These are phyloP conservation scores for Zonitis immaculata DNA, from an alignment of 2,888 invertebrate species.

Conservation along the genomic window DNA sequence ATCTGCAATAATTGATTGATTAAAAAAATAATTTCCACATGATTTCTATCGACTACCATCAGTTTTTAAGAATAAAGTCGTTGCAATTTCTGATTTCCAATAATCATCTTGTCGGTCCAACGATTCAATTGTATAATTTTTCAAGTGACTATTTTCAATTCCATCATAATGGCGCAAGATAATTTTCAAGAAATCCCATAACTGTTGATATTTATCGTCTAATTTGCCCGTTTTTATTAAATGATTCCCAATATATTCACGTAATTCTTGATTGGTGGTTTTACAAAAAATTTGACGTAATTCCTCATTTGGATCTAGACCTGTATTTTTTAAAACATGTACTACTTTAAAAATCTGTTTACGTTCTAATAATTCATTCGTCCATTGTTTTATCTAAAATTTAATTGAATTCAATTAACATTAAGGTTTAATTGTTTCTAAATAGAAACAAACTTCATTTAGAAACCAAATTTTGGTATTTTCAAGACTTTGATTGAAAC, in stretches of 20 bases:
- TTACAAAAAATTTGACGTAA: constrained; percentile 56
- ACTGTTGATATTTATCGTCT: constrained; percentile 37
- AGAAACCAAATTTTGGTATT: constrained; percentile 56
- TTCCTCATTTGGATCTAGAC: constrained; percentile 55
- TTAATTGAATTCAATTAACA: not conserved
- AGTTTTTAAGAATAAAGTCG: constrained; percentile 55
- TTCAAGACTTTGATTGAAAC: constrained; percentile 53
- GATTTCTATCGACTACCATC: too few relatives aligned
- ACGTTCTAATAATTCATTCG: constrained; percentile 56
- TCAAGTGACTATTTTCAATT: constrained; percentile 23
- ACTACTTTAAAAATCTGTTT: constrained; percentile 63
- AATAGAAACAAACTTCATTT: constrained; percentile 49
- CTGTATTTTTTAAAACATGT: constrained; percentile 61
- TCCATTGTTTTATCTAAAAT: constrained; percentile 57
- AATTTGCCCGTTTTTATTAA: constrained; percentile 53
- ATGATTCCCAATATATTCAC: constrained; percentile 64
- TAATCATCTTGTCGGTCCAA: constrained; percentile 47
- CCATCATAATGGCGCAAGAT: constrained; percentile 26
- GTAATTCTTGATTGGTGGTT: constrained; percentile 55
- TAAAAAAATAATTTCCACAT: too few relatives aligned
- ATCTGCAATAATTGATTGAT: constrained; percentile 47
- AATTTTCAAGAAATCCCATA: constrained; percentile 48
- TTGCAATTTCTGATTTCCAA: constrained; percentile 56
- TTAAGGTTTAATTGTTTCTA: not conserved
- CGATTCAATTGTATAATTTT: constrained; percentile 26